A percentile compares a stretch with the other conserved stretches of the same genome.
These are phyloP conservation scores for Andrena bicolor DNA, from an alignment of 2,888 invertebrate species.

Conservation along the genomic window DNA sequence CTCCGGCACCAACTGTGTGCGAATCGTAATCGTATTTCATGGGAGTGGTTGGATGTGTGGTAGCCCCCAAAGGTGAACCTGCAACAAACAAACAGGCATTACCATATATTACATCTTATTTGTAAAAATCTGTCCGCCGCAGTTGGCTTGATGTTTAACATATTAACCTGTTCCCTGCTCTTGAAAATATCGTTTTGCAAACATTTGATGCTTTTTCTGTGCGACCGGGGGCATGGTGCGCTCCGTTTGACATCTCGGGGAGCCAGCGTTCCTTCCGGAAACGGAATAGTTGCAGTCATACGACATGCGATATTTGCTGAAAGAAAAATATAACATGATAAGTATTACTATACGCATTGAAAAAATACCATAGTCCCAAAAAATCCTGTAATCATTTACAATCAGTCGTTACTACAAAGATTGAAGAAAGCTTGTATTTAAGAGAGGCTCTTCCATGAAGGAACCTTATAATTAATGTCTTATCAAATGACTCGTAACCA, in stretches of 20 bases:
- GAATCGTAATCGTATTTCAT: constrained; percentile 88
- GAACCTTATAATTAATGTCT: neutral
- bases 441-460: neutral
- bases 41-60: constrained; percentile 70
- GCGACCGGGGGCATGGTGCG: constrained; percentile 88
- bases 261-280: constrained; percentile 82
- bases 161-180: constrained; percentile 84
- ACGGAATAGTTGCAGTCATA: constrained; percentile 90
- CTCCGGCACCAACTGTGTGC: constrained; percentile 82
- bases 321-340: constrained; percentile 53
- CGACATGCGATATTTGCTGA: constrained; percentile 89
- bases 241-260: constrained; percentile 85
- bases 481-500: neutral
- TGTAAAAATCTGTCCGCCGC: neutral
- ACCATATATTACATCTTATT: neutral
- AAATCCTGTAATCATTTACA: neutral
- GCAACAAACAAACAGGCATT: constrained; percentile 1
- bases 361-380: constrained; percentile 4
- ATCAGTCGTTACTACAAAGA: neutral
- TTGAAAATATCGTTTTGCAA: constrained; percentile 94
- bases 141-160: neutral
- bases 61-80: constrained; percentile 81
- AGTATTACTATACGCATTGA: too few species aligned
- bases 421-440: neutral
- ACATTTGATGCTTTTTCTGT: constrained; percentile 97